Evolutionary conservation across 2,888 invertebrate genomes (phyloP).

Genomic region (Leptothorax acervorum): DNA sequence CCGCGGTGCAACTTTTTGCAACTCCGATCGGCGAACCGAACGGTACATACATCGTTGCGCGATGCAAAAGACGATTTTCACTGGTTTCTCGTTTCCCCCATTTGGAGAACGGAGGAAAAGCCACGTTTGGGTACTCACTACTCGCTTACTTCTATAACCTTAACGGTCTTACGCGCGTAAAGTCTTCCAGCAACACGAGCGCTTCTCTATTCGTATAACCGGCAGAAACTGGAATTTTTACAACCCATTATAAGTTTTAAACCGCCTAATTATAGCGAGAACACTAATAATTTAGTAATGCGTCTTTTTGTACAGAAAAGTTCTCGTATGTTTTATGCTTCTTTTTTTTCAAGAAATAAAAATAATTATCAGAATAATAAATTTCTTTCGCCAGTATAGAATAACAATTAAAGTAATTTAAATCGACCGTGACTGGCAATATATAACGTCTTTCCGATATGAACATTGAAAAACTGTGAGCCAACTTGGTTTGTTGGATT

Average conservation of each 20-base stretch:
- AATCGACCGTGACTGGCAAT: too few relatives aligned
- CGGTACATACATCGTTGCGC: conserved; percentile 46
- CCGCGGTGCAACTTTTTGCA: conserved; percentile 39
- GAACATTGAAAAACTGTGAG: too few relatives aligned
- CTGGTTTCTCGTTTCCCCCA: conserved; percentile 33
- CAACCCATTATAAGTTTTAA: neutral
- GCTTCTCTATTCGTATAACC: neutral
- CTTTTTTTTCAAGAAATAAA: neutral
- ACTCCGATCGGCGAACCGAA: conserved; percentile 33
- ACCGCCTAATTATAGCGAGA: neutral
- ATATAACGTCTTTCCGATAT: too few relatives aligned
- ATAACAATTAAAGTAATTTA: too few relatives aligned
- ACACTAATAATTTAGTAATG: neutral
- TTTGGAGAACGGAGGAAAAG: conserved; percentile 43
- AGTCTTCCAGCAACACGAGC: neutral
- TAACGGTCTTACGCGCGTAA: neutral
- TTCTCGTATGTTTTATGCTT: neutral
- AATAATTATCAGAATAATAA: too few relatives aligned
- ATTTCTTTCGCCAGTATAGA: too few relatives aligned
- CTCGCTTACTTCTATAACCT: neutral
- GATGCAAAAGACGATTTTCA: conserved; percentile 49
- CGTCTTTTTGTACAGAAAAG: neutral
- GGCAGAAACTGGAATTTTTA: neutral
- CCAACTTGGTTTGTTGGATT: too few relatives aligned
- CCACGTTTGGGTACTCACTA: conserved; percentile 15